Base-by-base conservation (phyloP, 1,140 invertebrate genomes). In the Glossosoma conforme region DNA sequence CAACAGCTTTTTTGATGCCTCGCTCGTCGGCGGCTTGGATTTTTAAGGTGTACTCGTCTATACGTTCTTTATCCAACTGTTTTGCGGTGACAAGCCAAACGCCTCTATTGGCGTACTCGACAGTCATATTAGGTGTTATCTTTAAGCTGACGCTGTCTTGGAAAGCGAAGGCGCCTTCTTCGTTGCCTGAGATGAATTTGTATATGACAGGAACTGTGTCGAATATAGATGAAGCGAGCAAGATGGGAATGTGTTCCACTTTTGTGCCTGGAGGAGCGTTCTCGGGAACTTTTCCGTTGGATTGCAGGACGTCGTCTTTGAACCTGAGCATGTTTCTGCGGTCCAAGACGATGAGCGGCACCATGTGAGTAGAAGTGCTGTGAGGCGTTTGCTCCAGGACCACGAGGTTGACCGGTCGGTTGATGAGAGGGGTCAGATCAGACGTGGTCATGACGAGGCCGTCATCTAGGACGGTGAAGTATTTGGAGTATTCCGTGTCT, bases 361-460 rank as follows among this genome's bases (percentile, higher is more conserved):
- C 65, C 35, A 85, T 81, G 65, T 91, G 89, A 1, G 86, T 87
- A 11, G 84, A 79, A 21, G 86, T 91, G 32, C 78, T 77, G 62
- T 90, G 90, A 1, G 82, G 79, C 5, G 84, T 80, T 55, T 91
- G 85, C 61, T 92, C 89, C 10, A 90, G 69, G 0, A 93, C 82
- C 6, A 90, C 78, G 13, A 93, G 74, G 59, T 87, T 84, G 5
- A 93, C 80, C 0, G 87, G 86, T 33, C 81, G 77, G 63, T 91
- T 84, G 19, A 90, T 78, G n/a, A 93, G 66, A 3, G 88, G 85
- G 17, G 80, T 79, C 3, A 93, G 72, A 58, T 91, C 88, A 2
- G 86, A 81, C 2, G 89, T 92, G 13, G 89, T 93, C 89, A 93
- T 93, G 6, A 94, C 81, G 33, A 92, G 78, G 17, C 91, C 91